Evolutionary conservation across 2,888 invertebrate species (phyloP).

Genomic region (Xanthostigma xanthostigma): DNA sequence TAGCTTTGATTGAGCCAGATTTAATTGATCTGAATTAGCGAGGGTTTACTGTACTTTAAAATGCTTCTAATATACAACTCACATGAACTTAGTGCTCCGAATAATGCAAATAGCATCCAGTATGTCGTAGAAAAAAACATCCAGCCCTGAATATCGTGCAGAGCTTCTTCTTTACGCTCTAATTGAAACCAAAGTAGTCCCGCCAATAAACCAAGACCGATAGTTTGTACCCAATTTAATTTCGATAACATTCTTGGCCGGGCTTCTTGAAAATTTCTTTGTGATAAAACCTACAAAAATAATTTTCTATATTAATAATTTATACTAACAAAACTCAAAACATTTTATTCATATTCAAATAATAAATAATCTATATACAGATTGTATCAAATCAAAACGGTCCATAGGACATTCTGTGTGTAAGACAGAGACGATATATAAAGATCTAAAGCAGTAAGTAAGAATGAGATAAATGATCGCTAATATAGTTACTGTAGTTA

Average conservation of each 20-base stretch:
- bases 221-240: slow-evolving; percentile 61
- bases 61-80: slow-evolving; percentile 25
- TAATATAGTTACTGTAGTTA: too few species aligned
- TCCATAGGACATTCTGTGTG: not conserved
- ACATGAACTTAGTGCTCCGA: slow-evolving; percentile 67
- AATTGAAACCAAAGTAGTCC: slow-evolving; percentile 67
- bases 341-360: too few species aligned
- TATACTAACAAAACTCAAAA: not conserved
- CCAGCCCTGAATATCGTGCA: slow-evolving; percentile 69
- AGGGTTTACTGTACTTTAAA: not conserved
- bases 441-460: too few species aligned
- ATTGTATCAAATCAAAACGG: too few species aligned
- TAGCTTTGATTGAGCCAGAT: too few species aligned
- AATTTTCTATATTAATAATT: not conserved
- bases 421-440: too few species aligned
- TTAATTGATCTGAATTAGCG: too few species aligned
- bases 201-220: slow-evolving; percentile 53
- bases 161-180: slow-evolving; percentile 55
- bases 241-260: slow-evolving; percentile 60
- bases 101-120: slow-evolving; percentile 69
- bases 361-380: too few species aligned
- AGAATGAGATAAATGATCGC: too few species aligned
- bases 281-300: slow-evolving; percentile 42
- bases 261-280: slow-evolving; percentile 61
- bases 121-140: slow-evolving; percentile 73